These are phyloP conservation scores for Lamellibrachia columna DNA, from an alignment of 2,888 invertebrate genomes.

Conservation along the genomic window DNA sequence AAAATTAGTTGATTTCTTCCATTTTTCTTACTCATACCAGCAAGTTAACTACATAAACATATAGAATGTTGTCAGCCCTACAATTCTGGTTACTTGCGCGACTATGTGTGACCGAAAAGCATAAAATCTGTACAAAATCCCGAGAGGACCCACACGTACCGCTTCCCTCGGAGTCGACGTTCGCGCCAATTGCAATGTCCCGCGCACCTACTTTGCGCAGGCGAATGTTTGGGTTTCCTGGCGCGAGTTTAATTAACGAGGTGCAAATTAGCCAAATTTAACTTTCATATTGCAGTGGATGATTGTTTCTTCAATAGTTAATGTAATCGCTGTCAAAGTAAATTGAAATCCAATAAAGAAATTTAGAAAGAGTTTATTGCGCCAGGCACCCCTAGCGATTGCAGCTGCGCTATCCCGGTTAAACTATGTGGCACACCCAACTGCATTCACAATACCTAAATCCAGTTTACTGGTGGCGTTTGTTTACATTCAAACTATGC, in stretches of 20 bases:
- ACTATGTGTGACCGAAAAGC: background rate
- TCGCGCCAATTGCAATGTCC: constrained; percentile 34
- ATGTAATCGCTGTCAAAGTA: constrained; percentile 6
- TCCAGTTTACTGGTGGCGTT: background rate
- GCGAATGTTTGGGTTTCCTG: constrained; percentile 31
- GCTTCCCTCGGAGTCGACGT: background rate
- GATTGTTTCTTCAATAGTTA: constrained; percentile 12
- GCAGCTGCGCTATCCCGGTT: background rate
- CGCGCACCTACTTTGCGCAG: constrained; percentile 31
- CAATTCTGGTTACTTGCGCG: background rate
- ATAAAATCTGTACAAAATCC: constrained; percentile 3
- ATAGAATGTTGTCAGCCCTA: background rate
- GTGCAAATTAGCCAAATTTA: background rate
- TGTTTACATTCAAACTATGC: background rate
- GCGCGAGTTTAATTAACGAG: constrained; percentile 17
- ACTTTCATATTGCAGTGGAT: background rate
- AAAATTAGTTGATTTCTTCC: background rate
- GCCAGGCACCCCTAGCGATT: constrained; percentile 16
- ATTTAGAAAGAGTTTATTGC: background rate
- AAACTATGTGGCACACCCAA: constrained; percentile 5
- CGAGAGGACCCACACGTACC: background rate
- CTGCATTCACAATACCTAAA: background rate
- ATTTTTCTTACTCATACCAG: background rate
- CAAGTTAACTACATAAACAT: background rate
- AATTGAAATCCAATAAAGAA: constrained; percentile 11